Conservation (phyloP, 1,140 invertebrate species). For the Neodiprion fabricii region DNA sequence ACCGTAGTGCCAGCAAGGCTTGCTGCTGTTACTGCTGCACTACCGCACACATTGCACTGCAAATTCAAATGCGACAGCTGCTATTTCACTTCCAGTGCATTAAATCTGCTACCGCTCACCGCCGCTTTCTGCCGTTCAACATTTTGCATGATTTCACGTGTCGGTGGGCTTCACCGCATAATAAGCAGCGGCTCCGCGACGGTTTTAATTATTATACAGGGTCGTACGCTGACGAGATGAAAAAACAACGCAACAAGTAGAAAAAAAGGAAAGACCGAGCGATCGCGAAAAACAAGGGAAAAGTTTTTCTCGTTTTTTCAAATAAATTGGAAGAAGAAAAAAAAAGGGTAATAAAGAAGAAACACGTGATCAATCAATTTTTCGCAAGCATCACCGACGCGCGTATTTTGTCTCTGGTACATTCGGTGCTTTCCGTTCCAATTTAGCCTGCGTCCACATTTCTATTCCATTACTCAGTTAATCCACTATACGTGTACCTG, state of each 20-base stretch:
- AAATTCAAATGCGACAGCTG: conserved; percentile 51
- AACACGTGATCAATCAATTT: too few relatives aligned
- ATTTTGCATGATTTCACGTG: conserved; percentile 55
- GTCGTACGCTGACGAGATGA: background rate
- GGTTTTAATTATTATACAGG: conserved; percentile 44
- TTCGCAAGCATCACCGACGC: too few relatives aligned
- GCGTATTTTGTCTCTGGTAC: too few relatives aligned
- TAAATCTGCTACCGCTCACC: conserved; percentile 34
- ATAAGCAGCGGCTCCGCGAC: conserved; percentile 41
- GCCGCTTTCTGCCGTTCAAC: conserved; percentile 45
- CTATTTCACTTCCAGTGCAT: conserved; percentile 51
- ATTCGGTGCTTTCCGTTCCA: too few relatives aligned
- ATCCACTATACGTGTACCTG: too few relatives aligned
- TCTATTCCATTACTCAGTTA: too few relatives aligned
- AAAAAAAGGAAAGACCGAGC: background rate
- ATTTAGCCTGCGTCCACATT: too few relatives aligned
- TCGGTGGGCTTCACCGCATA: conserved; percentile 45
- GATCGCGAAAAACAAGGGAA: background rate
- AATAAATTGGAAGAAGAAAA: too few relatives aligned
- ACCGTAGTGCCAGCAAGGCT: too few relatives aligned
- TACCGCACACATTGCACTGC: conserved; percentile 9
- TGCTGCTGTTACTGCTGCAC: too few relatives aligned
- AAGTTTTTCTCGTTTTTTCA: too few relatives aligned
- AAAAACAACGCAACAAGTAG: background rate
- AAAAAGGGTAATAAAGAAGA: too few relatives aligned